Conservation (phyloP, 2,888 invertebrate species). For the Xanthorhoe spadicearia region DNA sequence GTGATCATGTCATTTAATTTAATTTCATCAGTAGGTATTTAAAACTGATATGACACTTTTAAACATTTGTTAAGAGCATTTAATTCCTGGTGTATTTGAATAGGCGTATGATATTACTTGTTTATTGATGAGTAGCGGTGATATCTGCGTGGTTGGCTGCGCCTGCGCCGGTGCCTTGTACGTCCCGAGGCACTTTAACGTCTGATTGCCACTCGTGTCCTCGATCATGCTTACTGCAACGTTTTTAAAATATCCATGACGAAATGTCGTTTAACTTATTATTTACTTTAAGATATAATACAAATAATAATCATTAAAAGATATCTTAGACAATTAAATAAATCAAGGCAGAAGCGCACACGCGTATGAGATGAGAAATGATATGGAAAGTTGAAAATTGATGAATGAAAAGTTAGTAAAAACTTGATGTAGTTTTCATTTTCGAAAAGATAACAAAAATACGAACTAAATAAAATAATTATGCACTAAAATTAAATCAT, state of each 20-base stretch:
- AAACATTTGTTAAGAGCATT: background rate
- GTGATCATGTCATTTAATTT: too few species aligned
- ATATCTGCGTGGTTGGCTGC: conserved; percentile 41
- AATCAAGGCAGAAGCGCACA: conserved; percentile 27
- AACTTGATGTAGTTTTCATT: too few species aligned
- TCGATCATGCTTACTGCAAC: conserved; percentile 72
- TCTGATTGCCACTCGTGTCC: conserved; percentile 65
- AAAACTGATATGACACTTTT: too few species aligned
- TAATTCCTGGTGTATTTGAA: conserved; percentile 19
- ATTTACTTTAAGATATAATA: background rate
- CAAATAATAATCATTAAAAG: background rate
- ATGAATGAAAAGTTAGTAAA: too few species aligned
- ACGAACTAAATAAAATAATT: too few species aligned
- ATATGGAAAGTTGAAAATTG: background rate
- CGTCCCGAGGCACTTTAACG: conserved; percentile 72
- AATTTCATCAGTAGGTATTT: too few species aligned
- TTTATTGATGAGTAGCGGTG: conserved; percentile 68
- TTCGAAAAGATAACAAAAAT: background rate
- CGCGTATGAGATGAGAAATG: conserved; percentile 1
- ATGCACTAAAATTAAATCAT: background rate
- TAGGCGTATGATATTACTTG: conserved; percentile 54
- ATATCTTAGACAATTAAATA: background rate
- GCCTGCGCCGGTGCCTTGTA: conserved; percentile 53
- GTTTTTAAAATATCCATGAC: conserved; percentile 13
- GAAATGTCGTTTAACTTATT: background rate